Conservation (phyloP, 2,888 invertebrate genomes). For the Phorcus lineatus region DNA sequence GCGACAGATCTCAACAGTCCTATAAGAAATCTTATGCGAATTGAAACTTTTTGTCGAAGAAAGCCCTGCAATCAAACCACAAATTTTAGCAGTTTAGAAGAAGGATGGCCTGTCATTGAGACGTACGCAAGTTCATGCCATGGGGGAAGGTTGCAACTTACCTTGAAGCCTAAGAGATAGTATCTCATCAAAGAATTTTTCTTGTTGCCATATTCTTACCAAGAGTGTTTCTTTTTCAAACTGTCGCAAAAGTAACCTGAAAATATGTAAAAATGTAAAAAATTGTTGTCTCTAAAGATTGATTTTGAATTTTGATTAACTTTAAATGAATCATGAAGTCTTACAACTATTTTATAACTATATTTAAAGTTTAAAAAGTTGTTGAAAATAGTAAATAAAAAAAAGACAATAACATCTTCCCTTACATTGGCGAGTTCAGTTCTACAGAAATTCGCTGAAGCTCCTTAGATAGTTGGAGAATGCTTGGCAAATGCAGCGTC, state of each 20-base stretch:
- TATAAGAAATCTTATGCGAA: too few species aligned
- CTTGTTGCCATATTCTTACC: slow-evolving; percentile 17
- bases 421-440: not conserved
- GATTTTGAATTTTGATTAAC: too few species aligned
- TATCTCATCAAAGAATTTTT: slow-evolving; percentile 29
- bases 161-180: slow-evolving; percentile 24
- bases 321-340: too few species aligned
- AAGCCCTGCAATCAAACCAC: too few species aligned
- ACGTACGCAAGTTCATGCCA: too few species aligned
- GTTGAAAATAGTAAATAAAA: not conserved
- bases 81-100: too few species aligned
- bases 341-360: not conserved
- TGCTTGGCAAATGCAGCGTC: not conserved
- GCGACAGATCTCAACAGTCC: too few species aligned
- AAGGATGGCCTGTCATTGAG: too few species aligned
- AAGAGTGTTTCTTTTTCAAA: slow-evolving; percentile 11
- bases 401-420: not conserved
- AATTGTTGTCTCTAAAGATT: too few species aligned
- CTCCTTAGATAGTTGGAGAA: not conserved
- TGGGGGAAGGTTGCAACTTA: not conserved
- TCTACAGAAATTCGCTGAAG: not conserved
- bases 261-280: not conserved
- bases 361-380: not conserved
- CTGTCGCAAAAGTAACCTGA: slow-evolving; percentile 15
- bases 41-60: too few species aligned